Conservation (phyloP, 1,140 invertebrate genomes). For the Ylistrum balloti region DNA sequence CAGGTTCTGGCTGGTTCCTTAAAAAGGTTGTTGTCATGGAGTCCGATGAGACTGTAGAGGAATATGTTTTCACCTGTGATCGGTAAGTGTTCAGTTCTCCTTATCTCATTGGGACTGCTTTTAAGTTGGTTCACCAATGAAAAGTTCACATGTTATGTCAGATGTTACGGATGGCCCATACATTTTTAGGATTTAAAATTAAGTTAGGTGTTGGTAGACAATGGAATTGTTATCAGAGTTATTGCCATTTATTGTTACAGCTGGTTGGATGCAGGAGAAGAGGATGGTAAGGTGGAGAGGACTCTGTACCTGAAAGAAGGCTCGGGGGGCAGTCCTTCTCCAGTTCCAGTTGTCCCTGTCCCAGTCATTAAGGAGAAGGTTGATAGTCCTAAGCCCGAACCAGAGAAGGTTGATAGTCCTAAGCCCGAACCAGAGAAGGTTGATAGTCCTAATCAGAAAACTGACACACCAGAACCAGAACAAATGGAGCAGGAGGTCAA, state of each 20-base stretch:
- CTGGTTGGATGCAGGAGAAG: conserved; percentile 76
- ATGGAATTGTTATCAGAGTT: too few relatives aligned
- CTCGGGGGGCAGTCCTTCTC: background rate
- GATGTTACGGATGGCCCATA: too few relatives aligned
- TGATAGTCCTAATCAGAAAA: conserved; percentile 41
- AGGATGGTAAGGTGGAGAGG: conserved; percentile 72
- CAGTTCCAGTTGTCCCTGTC: background rate
- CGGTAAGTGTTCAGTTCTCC: conserved; percentile 61
- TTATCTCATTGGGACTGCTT: background rate
- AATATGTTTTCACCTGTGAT: conserved; percentile 71
- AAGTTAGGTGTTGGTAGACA: too few relatives aligned
- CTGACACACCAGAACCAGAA: conserved; percentile 52
- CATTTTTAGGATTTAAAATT: too few relatives aligned
- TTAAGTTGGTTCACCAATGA: too few relatives aligned
- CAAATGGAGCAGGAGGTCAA: conserved; percentile 12
- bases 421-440: conserved; percentile 50
- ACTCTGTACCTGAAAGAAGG: conserved; percentile 52
- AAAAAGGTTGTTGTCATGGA: conserved; percentile 72
- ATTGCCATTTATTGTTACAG: conserved; percentile 49
- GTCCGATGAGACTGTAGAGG: conserved; percentile 60
- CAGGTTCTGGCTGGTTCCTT: conserved; percentile 75
- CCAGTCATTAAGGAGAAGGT: conserved; percentile 41
- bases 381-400: conserved; percentile 47
- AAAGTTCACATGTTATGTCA: too few relatives aligned
- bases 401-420: background rate